Evolutionary conservation across 1,140 invertebrate species (phyloP), one percentile per base, ranked within the genome.

Genomic region (Calosoma granatense): DNA sequence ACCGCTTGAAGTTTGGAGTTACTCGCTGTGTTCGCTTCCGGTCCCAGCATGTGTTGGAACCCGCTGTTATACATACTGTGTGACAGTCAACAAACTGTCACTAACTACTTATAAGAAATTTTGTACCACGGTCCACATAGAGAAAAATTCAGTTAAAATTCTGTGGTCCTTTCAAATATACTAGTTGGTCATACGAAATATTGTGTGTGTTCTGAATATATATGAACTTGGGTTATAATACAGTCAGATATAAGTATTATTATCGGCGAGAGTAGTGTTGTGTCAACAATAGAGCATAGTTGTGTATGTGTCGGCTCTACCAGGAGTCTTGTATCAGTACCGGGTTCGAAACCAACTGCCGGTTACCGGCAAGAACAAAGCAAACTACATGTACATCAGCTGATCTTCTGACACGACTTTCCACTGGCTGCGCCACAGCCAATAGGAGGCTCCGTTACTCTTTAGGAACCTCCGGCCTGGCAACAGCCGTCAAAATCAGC

Each of bases 401-500:
- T 47, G 41, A 47, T 47, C 41, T 47, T 47, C 41, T 47, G 41
- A 47, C 41, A 47, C 17, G 41, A 4, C 41, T 47, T 47, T 17
- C 43, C 21, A 59, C 39, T 61, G 60, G 55, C 54, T 39, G 53
- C 26, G 19, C 14, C 19, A 4, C 58, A 41, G 57, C 67, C 67
- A 68, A 68, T 68, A 53, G 58, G 54, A 60, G 61, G 20, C 54
- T 55, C 56, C 53, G 39, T 54, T 61, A 59, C 55, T 54, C 59
- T 56, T 64, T 61, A 55, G 60, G 55, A 62, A 64, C 59, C 55
- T 54, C 57, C 59, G 58, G 67, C 67, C 67, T 68, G 67, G 67
- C 63, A 68, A 68, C 67, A 68, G 65, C 67, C 67, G 65, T 68
- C 65, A 68, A 64, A 68, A 65, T 68, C 67, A 68, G 67, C 67